phyloP scores from a whole-genome alignment of 2,113 vertebrate genomes.

The Xenotilapia flavipinnis region DNA sequence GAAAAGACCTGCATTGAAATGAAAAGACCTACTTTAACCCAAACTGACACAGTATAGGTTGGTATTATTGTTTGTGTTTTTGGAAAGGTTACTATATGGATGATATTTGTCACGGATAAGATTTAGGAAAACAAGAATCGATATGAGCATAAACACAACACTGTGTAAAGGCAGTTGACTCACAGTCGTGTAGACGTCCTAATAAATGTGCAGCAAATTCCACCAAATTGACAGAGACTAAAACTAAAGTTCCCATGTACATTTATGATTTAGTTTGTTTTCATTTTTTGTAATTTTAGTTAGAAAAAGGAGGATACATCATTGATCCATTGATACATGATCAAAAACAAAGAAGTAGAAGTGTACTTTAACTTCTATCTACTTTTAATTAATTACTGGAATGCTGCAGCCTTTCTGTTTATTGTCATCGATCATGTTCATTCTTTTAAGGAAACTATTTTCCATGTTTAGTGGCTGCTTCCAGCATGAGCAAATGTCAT shows the following conservation, averaged over 20 bases:
- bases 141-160: neutral
- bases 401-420: neutral
- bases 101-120: neutral
- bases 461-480: neutral
- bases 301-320: neutral
- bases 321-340: no score
- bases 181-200: neutral
- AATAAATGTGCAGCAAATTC: neutral
- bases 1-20: neutral
- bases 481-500: neutral
- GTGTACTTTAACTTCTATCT: neutral
- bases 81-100: neutral
- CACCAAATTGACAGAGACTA: neutral
- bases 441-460: rapidly evolving
- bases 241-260: neutral
- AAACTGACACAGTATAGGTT: neutral
- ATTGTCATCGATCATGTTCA: neutral
- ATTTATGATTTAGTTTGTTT: neutral
- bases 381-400: neutral
- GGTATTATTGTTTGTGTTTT: neutral
- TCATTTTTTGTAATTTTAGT: neutral
- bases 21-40: neutral
- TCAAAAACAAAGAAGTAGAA: neutral
- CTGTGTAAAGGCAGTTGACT: neutral
- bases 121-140: neutral